phyloP scores from a whole-genome alignment of 2,888 invertebrate species.

The Isoperla grammatica region DNA sequence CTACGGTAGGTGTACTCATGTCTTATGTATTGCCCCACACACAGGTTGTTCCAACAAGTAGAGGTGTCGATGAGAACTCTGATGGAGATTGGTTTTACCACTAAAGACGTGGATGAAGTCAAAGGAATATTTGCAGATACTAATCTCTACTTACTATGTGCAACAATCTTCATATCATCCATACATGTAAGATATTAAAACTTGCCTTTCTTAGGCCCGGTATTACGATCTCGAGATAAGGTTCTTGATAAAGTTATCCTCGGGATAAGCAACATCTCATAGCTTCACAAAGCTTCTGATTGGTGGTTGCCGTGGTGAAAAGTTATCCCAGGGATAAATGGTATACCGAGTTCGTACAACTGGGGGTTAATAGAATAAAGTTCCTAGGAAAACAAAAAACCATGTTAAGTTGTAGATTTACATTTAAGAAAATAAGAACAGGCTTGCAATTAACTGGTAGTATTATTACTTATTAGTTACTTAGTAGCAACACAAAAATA shows the following conservation, averaged over 20 bases:
- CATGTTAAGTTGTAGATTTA: too few species aligned
- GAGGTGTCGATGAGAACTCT: conserved; percentile 67
- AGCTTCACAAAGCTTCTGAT: too few species aligned
- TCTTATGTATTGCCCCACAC: too few species aligned
- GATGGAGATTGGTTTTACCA: conserved; percentile 74
- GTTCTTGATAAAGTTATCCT: too few species aligned
- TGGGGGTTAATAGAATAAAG: not conserved
- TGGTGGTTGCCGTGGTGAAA: not conserved
- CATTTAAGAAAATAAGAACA: too few species aligned
- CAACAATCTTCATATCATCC: conserved; percentile 85
- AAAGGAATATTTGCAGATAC: conserved; percentile 96
- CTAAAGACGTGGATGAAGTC: conserved; percentile 93
- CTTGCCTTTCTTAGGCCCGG: not conserved
- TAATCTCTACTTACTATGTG: conserved; percentile 82
- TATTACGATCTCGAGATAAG: too few species aligned
- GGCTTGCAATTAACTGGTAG: too few species aligned
- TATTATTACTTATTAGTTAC: too few species aligned
- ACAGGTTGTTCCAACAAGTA: conserved; percentile 71
- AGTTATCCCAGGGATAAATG: not conserved
- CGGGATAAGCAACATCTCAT: too few species aligned
- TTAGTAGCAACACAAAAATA: too few species aligned
- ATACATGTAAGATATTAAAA: conserved; percentile 71
- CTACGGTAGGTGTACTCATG: too few species aligned
- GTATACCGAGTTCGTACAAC: not conserved
- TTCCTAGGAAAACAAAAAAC: not conserved